Percentiles rank a stretch among this genome's conserved stretches.
phyloP scores from a whole-genome alignment of 2,888 invertebrate genomes.

The Coleophora flavipennella region DNA sequence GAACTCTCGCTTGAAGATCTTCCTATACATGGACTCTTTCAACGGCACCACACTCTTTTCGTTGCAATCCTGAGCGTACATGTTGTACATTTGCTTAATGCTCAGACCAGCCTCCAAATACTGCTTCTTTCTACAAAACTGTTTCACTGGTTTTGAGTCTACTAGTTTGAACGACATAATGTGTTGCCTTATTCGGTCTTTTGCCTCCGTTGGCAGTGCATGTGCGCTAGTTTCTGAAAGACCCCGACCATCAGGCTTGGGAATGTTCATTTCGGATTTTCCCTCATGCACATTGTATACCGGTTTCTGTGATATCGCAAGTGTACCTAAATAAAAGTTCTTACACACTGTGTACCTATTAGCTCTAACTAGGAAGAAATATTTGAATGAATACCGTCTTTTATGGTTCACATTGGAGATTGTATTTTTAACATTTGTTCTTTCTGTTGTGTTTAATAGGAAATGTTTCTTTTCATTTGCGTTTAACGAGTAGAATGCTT shows the following conservation, averaged over 20 bases:
- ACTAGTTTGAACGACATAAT: conserved; percentile 45
- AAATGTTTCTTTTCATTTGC: conserved; percentile 60
- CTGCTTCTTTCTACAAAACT: conserved; percentile 51
- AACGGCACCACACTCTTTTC: conserved; percentile 38
- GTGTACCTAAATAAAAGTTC: conserved; percentile 58
- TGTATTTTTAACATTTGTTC: conserved; percentile 34
- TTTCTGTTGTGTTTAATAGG: conserved; percentile 54
- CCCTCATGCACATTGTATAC: conserved; percentile 60
- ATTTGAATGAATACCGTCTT: conserved; percentile 53
- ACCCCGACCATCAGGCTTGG: conserved; percentile 58
- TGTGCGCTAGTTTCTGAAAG: conserved; percentile 48
- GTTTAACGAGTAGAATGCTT: conserved; percentile 55
- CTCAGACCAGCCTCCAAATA: conserved; percentile 42
- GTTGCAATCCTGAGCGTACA: conserved; percentile 44
- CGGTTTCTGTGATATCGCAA: conserved; percentile 61
- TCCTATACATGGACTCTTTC: conserved; percentile 63
- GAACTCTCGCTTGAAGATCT: conserved; percentile 56
- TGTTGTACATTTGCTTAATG: conserved; percentile 52
- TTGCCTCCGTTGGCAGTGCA: conserved; percentile 41
- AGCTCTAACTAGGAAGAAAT: conserved; percentile 51
- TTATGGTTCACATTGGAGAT: conserved; percentile 28
- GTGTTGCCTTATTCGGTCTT: conserved; percentile 51
- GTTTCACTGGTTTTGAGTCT: conserved; percentile 45
- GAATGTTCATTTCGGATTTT: conserved; percentile 57
- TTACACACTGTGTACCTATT: conserved; percentile 53